phyloP scores from a whole-genome alignment of 2,888 invertebrate species.

The Mechanitis messenoides region DNA sequence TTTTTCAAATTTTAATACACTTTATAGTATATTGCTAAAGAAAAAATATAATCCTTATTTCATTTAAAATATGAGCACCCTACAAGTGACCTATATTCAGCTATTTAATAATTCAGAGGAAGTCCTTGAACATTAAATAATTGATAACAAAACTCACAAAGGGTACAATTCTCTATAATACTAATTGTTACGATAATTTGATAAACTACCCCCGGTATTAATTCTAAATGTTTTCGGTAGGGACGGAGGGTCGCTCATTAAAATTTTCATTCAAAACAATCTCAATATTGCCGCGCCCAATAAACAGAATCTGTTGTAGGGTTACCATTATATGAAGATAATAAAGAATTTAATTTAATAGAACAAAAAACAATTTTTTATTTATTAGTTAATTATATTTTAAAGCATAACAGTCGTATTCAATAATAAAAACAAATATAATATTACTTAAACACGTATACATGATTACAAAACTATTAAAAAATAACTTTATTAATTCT shows the following conservation, averaged over 20 bases:
- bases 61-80: no score
- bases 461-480: no score
- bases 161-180: conserved; percentile 12
- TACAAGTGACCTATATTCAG: background rate
- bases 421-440: no score
- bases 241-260: conserved; percentile 57
- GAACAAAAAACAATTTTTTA: no score
- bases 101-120: background rate
- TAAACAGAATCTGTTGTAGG: conserved; percentile 40
- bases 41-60: no score
- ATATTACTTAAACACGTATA: no score
- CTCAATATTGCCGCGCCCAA: conserved; percentile 56
- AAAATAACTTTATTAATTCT: no score
- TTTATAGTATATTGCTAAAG: no score
- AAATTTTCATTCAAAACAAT: conserved; percentile 72
- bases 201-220: conserved; percentile 44
- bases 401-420: no score
- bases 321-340: conserved; percentile 32
- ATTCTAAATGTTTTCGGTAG: conserved; percentile 62
- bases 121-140: conserved; percentile 11
- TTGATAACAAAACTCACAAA: conserved; percentile 14
- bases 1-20: background rate
- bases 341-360: background rate
- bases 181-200: conserved; percentile 44
- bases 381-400: no score